phyloP scores from a whole-genome alignment of 1,140 invertebrate species.

The Ganaspis sp. region DNA sequence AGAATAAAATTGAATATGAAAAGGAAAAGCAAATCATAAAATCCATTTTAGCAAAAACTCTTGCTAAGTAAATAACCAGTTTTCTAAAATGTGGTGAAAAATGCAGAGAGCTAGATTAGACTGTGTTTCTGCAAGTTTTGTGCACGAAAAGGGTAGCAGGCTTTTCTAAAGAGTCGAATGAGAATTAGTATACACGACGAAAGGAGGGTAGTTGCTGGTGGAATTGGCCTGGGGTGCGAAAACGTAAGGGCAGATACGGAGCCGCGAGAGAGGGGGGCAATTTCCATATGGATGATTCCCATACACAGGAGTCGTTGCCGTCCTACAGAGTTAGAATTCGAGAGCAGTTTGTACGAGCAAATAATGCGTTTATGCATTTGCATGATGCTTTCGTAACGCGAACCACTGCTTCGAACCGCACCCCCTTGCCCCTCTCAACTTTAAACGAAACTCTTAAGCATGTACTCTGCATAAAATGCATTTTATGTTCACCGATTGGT shows the following conservation, averaged over 20 bases:
- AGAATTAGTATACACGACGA: constrained; percentile 27
- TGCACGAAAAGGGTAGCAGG: neutral
- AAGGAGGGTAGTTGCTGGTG: neutral
- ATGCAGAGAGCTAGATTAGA: constrained; percentile 1
- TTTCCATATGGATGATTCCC: constrained; percentile 58
- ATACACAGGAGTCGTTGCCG: constrained; percentile 35
- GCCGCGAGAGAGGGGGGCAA: constrained; percentile 39
- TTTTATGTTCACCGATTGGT: constrained; percentile 15
- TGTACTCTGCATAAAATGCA: constrained; percentile 36
- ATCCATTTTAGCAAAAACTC: too few relatives aligned
- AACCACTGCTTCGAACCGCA: constrained; percentile 36
- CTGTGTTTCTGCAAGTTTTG: neutral
- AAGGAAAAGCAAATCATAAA: too few relatives aligned
- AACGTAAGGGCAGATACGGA: too few relatives aligned
- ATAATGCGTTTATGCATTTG: constrained; percentile 69
- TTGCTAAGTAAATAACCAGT: neutral
- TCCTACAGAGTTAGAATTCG: constrained; percentile 42
- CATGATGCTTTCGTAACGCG: constrained; percentile 58
- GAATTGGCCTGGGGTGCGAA: constrained; percentile 40
- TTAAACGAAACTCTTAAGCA: constrained; percentile 40
- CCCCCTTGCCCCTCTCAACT: constrained; percentile 32
- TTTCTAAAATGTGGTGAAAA: neutral
- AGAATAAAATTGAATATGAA: too few relatives aligned
- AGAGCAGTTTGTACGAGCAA: constrained; percentile 57
- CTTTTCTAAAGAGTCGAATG: constrained; percentile 21